A percentile compares a stretch with the other conserved stretches of the same genome.
Evolutionary conservation across 2,888 invertebrate genomes (phyloP).

Genomic region (Macaria notata): DNA sequence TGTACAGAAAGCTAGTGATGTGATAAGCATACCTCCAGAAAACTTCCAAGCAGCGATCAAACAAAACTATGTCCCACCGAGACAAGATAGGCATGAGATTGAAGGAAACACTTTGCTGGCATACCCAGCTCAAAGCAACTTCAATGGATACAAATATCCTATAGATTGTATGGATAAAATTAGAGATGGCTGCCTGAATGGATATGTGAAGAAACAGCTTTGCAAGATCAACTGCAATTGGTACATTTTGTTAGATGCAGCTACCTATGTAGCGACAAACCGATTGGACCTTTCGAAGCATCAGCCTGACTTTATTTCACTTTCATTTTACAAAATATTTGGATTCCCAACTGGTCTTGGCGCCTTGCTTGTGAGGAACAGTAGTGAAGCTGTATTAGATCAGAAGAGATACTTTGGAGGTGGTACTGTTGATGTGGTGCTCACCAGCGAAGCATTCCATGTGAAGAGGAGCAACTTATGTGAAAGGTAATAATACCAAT

Average conservation of each 20-base stretch:
- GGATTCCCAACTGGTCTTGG: constrained; percentile 97
- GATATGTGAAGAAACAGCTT: constrained; percentile 56
- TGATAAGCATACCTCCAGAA: constrained; percentile 82
- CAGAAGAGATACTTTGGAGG: constrained; percentile 94
- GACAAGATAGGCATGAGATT: constrained; percentile 43
- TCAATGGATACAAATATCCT: constrained; percentile 95
- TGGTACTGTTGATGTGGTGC: constrained; percentile 94
- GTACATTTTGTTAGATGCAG: constrained; percentile 93
- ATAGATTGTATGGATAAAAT: constrained; percentile 86
- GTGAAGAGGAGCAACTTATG: constrained; percentile 85
- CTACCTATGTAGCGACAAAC: constrained; percentile 90
- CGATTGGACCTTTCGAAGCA: constrained; percentile 86
- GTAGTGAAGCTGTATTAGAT: constrained; percentile 81
- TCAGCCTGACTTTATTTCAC: constrained; percentile 93
- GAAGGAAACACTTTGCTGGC: constrained; percentile 84
- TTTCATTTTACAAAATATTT: constrained; percentile 99
- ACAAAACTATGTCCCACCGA: constrained; percentile 26
- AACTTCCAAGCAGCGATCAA: constrained; percentile 74
- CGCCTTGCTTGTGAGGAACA: constrained; percentile 90
- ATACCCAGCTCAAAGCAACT: constrained; percentile 97
- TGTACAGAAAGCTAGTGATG: constrained; percentile 73
- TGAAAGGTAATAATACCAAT: constrained; percentile 83
- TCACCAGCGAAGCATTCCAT: constrained; percentile 87
- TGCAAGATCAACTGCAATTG: constrained; percentile 77
- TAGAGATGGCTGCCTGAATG: constrained; percentile 82